Evolutionary conservation across 2,888 invertebrate genomes (phyloP).

Genomic region (Diarsia dahlii): DNA sequence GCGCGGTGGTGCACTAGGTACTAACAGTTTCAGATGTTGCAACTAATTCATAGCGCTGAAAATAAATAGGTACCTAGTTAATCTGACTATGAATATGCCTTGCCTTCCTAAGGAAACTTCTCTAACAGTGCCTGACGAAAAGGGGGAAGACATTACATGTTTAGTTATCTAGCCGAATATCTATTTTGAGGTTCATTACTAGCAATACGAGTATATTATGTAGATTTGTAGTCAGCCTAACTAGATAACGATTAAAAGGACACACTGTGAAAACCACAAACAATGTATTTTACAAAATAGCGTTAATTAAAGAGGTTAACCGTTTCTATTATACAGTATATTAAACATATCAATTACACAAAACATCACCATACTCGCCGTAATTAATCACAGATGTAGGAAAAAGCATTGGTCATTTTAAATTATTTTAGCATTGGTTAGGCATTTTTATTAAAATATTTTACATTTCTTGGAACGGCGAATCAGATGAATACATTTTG

Average conservation of each 20-base stretch:
- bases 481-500: not conserved
- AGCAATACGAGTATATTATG: no score
- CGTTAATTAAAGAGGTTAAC: conserved; percentile 26
- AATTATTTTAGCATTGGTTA: not conserved
- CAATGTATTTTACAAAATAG: conserved; percentile 16
- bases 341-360: conserved; percentile 33
- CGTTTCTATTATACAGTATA: conserved; percentile 36
- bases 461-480: not conserved
- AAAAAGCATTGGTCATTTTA: no score
- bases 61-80: not conserved
- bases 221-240: not conserved
- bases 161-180: no score
- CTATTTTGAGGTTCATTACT: no score
- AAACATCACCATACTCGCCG: not conserved
- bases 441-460: not conserved
- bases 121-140: no score
- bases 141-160: no score
- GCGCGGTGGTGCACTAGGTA: not conserved
- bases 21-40: not conserved
- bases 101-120: no score
- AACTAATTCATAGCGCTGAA: not conserved
- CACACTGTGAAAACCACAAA: conserved; percentile 11
- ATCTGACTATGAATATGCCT: not conserved
- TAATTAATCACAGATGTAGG: no score
- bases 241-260: not conserved